These are phyloP conservation scores for Eugnorisma glareosa DNA, from an alignment of 2,888 invertebrate species.

Conservation along the genomic window DNA sequence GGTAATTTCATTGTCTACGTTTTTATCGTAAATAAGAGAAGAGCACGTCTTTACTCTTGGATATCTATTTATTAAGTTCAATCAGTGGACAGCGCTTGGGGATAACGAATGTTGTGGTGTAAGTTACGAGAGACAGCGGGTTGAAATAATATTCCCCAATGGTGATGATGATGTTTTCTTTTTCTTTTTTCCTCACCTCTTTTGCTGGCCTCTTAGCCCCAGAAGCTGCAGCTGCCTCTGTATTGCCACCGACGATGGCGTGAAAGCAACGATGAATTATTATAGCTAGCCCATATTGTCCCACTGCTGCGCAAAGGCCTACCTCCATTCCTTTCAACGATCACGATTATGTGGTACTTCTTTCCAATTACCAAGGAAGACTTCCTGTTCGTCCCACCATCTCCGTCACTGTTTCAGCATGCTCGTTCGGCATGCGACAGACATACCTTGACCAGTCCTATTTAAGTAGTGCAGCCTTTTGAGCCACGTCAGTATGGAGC, in stretches of 20 bases:
- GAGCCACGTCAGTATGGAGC: too few relatives aligned
- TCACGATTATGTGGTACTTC: too few relatives aligned
- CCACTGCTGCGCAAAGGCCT: background rate
- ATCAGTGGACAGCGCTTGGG: constrained; percentile 83
- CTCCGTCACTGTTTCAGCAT: too few relatives aligned
- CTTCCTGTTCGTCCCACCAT: too few relatives aligned
- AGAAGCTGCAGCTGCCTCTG: background rate
- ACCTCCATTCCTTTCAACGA: too few relatives aligned
- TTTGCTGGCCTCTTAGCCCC: background rate
- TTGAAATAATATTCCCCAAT: background rate
- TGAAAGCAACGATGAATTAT: too few relatives aligned
- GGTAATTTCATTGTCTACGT: constrained; percentile 59
- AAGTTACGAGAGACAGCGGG: constrained; percentile 64
- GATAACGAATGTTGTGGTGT: constrained; percentile 70
- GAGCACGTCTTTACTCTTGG: constrained; percentile 69
- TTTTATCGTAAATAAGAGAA: constrained; percentile 64
- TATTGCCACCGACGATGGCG: background rate
- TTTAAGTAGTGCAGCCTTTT: too few relatives aligned
- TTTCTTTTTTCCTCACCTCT: background rate
- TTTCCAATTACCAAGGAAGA: too few relatives aligned
- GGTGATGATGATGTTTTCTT: background rate
- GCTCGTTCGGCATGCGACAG: too few relatives aligned
- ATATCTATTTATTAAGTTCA: constrained; percentile 87
- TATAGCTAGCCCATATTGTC: too few relatives aligned
- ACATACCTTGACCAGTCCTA: too few relatives aligned